Base-by-base conservation (phyloP, 2,797 vertebrate species). In the Dendrocincla tyrannina region DNA sequence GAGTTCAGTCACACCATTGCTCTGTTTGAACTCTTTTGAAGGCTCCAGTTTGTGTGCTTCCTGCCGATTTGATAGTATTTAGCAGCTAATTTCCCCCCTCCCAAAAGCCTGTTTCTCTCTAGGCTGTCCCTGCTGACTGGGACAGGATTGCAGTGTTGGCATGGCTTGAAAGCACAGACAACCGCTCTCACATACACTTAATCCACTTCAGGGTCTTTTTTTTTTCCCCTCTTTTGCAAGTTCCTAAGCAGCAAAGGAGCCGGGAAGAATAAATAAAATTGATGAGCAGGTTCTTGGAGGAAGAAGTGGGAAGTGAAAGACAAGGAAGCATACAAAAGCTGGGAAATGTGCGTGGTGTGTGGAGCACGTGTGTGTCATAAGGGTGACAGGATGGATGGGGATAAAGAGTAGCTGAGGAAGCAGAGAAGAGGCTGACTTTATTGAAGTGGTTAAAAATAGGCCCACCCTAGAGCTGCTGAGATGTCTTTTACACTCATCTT, bases 11-110 rank as follows among this genome's bases (percentile, higher is more conserved):
- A 52, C 39, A 55, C 28, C 19, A 3, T 13, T 72, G 30, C 72
- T 63, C 39, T 50, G 37, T 74, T 68, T 88, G 82, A 89, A 81
- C n/a, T 78, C n/a, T 35, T 91, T 74, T 56, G 66, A 94, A 85
- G 47, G n/a, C 49, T 74, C 56, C 27, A 46, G 30, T 88, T 89
- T 69, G 35, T 42, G 24, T 30, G 17, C 85, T 85, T 81, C 68
- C 70, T 93, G 41, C 16, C 39, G 58, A 35, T 83, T 88, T 86
- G 28, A 33, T 81, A 59, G 60, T 85, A 73, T 86, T 80, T 78
- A 64, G 28, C 37, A 64, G n/a, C 22, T 89, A n/a, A 82, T 85
- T 76, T 49, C 7, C 22, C 10, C 1, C n/a, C 11, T 19, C 23
- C 23, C 37, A 33, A 75, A 37, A 17, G 3, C 28, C 55, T 50